These are phyloP conservation scores for Azemiops feae DNA, from an alignment of 2,113 vertebrate species.

Conservation along the genomic window DNA sequence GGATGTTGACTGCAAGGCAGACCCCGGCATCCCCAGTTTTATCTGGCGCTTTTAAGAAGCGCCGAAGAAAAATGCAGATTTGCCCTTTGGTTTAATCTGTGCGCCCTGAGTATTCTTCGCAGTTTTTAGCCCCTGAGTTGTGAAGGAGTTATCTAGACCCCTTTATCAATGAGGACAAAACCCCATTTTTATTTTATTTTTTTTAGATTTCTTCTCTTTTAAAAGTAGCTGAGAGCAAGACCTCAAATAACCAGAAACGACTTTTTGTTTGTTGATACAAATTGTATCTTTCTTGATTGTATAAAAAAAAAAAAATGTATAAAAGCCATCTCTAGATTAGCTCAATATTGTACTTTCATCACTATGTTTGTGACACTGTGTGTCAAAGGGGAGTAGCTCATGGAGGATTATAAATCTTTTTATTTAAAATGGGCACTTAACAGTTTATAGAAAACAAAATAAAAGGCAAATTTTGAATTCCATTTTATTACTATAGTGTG, in stretches of 20 bases:
- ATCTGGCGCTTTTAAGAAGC: background rate
- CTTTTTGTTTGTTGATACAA: conserved; percentile 99
- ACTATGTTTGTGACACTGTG: conserved; percentile 95
- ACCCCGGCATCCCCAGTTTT: background rate
- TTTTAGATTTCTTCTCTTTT: conserved; percentile 55
- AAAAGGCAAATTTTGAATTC: conserved; percentile 72
- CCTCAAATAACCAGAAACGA: conserved; percentile 97
- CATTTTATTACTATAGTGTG: conserved; percentile 70
- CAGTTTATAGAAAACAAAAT: conserved; percentile 81
- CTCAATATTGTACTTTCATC: conserved; percentile 87
- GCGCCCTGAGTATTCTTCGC: background rate
- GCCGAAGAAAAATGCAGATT: background rate
- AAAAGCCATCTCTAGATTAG: conserved; percentile 83
- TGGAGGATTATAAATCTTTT: conserved; percentile 73
- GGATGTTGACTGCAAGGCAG: background rate
- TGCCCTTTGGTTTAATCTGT: background rate
- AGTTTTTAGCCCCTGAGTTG: background rate
- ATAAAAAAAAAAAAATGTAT: conserved; percentile 87
- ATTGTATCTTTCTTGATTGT: conserved; percentile 99
- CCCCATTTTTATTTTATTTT: conserved; percentile 65
- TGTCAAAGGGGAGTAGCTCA: conserved; percentile 95
- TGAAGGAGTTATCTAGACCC: conserved; percentile 19
- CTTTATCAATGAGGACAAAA: conserved; percentile 32
- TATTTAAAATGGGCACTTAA: conserved; percentile 77
- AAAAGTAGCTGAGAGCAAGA: conserved; percentile 88